Conservation (phyloP, 1,140 invertebrate species). For the Caenorhabditis latens region DNA sequence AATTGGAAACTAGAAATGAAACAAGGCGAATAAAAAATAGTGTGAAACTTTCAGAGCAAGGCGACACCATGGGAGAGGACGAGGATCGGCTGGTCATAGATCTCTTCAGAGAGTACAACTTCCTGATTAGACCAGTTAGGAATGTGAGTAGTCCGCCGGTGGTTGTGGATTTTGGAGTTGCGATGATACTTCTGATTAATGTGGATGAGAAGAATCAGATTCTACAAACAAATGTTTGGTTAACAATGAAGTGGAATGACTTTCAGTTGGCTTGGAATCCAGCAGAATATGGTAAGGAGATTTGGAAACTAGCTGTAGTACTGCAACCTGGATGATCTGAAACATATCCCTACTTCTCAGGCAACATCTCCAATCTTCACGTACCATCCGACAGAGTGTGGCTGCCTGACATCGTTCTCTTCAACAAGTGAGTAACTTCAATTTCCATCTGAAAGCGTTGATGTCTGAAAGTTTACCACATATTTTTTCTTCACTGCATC, state of each 20-base stretch:
- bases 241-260: conserved; percentile 88
- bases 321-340: background rate
- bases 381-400: conserved; percentile 97
- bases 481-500: background rate
- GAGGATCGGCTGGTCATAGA: conserved; percentile 94
- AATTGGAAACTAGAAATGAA: conserved; percentile 3
- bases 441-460: background rate
- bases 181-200: conserved; percentile 98
- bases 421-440: conserved; percentile 90
- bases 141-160: conserved; percentile 89
- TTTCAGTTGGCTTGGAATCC: conserved; percentile 85
- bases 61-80: conserved; percentile 64
- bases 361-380: conserved; percentile 63
- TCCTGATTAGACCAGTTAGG: conserved; percentile 95
- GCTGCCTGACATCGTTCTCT: conserved; percentile 98
- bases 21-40: background rate
- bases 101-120: conserved; percentile 95
- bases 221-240: conserved; percentile 76
- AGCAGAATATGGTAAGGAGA: conserved; percentile 68
- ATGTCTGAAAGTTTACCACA: background rate
- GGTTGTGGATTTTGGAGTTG: conserved; percentile 93
- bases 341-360: background rate
- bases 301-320: too few species aligned
- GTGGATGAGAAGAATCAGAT: conserved; percentile 81
- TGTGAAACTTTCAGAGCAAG: conserved; percentile 15